phyloP scores from a whole-genome alignment of 2,113 vertebrate species.

The Malurus alboscapulatus region DNA sequence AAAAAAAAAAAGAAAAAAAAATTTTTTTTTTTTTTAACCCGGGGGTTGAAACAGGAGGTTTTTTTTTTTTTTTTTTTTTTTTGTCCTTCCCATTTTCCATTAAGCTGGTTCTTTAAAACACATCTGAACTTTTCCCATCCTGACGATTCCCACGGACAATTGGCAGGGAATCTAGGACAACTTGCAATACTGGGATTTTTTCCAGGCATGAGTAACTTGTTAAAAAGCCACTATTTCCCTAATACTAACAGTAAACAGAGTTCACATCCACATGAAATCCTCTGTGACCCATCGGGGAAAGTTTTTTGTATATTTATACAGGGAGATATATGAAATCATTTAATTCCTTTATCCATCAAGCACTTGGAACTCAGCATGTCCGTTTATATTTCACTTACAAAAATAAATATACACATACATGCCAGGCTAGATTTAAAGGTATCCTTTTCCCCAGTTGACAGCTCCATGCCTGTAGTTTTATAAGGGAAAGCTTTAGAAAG shows the following conservation, averaged over 20 bases:
- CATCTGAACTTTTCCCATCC: slow-evolving; percentile 95
- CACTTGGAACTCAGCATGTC: slow-evolving; percentile 77
- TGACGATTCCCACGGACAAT: slow-evolving; percentile 95
- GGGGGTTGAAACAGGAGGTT: no score
- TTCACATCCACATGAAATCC: slow-evolving; percentile 83
- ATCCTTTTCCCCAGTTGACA: slow-evolving; percentile 60
- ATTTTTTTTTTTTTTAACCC: no score
- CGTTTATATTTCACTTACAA: slow-evolving; percentile 76
- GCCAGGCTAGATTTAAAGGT: slow-evolving; percentile 72
- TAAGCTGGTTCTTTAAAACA: slow-evolving; percentile 84
- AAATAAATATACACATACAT: slow-evolving; percentile 75
- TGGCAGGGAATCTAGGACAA: slow-evolving; percentile 91
- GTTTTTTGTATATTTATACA: slow-evolving; percentile 73
- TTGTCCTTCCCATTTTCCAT: slow-evolving; percentile 76
- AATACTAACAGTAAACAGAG: slow-evolving; percentile 87
- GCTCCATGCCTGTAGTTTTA: slow-evolving; percentile 61
- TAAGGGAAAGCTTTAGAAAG: slow-evolving; percentile 52
- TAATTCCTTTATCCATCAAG: slow-evolving; percentile 77
- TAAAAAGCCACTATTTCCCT: slow-evolving; percentile 97
- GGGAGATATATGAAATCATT: slow-evolving; percentile 71
- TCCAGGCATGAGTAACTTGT: slow-evolving; percentile 95
- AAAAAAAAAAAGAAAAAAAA: no score
- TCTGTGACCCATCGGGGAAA: slow-evolving; percentile 76
- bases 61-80: no score
- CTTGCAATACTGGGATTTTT: slow-evolving; percentile 92